Percentiles rank a stretch among this genome's conserved stretches.
These are phyloP conservation scores for Polymixis lichenea DNA, from an alignment of 2,888 invertebrate species.

Conservation along the genomic window DNA sequence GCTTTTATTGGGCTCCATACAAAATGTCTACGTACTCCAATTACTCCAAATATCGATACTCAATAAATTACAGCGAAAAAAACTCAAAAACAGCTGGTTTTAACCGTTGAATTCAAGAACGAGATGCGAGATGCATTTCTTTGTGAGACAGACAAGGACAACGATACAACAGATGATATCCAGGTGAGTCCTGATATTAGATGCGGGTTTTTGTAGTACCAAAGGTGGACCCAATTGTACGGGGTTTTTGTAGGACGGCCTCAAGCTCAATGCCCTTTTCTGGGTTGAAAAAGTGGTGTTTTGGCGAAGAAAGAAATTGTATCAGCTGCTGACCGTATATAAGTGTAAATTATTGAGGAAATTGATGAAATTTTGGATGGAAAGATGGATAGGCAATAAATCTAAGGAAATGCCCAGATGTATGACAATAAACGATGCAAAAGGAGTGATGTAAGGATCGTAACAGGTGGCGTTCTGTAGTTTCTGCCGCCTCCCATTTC, in stretches of 20 bases:
- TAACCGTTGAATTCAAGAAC: slow-evolving; percentile 38
- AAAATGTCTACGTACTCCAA: slow-evolving; percentile 30
- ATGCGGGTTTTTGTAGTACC: slow-evolving; percentile 42
- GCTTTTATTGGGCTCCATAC: not conserved
- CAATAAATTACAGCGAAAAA: slow-evolving; percentile 31
- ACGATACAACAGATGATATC: slow-evolving; percentile 55
- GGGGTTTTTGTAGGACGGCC: slow-evolving; percentile 39
- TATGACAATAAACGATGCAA: no score
- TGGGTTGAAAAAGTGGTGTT: slow-evolving; percentile 22
- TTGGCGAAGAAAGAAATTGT: not conserved
- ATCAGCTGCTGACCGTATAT: slow-evolving; percentile 39
- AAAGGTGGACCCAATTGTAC: slow-evolving; percentile 51
- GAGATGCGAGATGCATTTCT: slow-evolving; percentile 39
- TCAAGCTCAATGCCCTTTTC: not conserved
- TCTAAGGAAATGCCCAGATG: no score
- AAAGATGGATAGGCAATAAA: not conserved
- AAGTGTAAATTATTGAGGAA: slow-evolving; percentile 15
- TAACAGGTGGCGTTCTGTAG: no score
- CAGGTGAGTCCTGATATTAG: slow-evolving; percentile 59
- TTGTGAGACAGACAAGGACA: slow-evolving; percentile 33
- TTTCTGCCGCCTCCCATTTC: no score
- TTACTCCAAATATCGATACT: slow-evolving; percentile 30
- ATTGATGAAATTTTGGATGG: not conserved
- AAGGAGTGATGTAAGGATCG: no score
- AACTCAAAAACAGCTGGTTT: slow-evolving; percentile 51